These are phyloP conservation scores for Chironomus tepperi DNA, from an alignment of 1,140 invertebrate genomes.

Conservation along the genomic window DNA sequence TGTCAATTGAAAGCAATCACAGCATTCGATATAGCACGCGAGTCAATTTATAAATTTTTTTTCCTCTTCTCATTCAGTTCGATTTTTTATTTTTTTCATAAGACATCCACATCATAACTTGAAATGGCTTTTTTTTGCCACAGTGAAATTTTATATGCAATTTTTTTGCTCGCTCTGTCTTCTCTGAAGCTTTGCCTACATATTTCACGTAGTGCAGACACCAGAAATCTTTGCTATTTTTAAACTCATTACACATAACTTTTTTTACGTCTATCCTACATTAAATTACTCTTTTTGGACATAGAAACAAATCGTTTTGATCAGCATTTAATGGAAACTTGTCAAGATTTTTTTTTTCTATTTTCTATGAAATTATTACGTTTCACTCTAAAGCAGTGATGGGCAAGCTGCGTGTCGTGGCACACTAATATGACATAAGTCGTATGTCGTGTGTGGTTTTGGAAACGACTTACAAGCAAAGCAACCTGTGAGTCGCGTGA, in stretches of 20 bases:
- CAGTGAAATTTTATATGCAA: background rate
- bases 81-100: background rate
- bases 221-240: background rate
- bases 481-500: too few species aligned
- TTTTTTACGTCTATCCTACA: too few species aligned
- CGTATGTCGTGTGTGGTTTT: too few species aligned
- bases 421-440: too few species aligned
- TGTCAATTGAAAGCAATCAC: background rate
- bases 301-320: too few species aligned
- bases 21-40: background rate
- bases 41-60: conserved; percentile 2
- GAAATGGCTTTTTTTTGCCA: background rate
- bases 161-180: background rate
- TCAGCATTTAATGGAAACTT: background rate
- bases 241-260: background rate
- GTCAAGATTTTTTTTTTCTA: background rate
- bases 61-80: background rate
- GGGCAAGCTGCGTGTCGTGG: too few species aligned
- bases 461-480: too few species aligned
- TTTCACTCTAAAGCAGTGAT: too few species aligned
- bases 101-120: background rate
- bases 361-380: too few species aligned
- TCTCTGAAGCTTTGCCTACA: background rate
- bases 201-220: background rate
- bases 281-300: too few species aligned